Conservation (phyloP, 2,888 invertebrate species). For the Xestia ashworthii region DNA sequence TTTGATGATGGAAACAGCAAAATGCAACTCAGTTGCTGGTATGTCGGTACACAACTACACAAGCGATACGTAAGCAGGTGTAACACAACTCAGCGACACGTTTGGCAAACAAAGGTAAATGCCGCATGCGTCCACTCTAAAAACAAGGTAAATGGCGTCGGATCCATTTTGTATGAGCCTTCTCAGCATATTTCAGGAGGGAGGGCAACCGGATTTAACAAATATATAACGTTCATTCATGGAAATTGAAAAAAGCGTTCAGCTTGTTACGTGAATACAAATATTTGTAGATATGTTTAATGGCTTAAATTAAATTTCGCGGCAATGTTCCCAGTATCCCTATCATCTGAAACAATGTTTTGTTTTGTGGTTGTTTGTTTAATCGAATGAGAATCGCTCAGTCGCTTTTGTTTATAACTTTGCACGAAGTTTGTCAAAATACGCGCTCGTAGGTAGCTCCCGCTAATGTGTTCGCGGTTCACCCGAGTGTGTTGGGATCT, state of each 20-base stretch:
- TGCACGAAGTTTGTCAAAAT: constrained; percentile 49
- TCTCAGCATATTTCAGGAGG: constrained; percentile 74
- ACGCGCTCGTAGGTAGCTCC: constrained; percentile 20
- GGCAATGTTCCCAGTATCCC: constrained; percentile 42
- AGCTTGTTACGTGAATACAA: constrained; percentile 60
- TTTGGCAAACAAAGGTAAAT: constrained; percentile 67
- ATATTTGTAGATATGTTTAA: constrained; percentile 60
- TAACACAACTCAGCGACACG: constrained; percentile 51
- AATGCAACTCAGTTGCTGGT: constrained; percentile 20
- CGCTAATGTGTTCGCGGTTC: constrained; percentile 48
- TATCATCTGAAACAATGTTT: constrained; percentile 57
- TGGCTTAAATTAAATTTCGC: constrained; percentile 51
- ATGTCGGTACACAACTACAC: constrained; percentile 7
- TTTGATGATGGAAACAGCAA: constrained; percentile 27
- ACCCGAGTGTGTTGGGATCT: constrained; percentile 26
- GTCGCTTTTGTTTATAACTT: constrained; percentile 55
- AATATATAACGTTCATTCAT: constrained; percentile 75
- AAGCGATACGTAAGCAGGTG: constrained; percentile 37
- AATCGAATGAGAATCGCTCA: constrained; percentile 59
- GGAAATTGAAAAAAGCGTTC: constrained; percentile 74
- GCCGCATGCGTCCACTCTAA: constrained; percentile 69
- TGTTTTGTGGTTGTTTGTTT: constrained; percentile 58
- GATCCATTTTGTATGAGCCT: constrained; percentile 80
- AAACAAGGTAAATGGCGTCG: constrained; percentile 74
- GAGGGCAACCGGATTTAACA: constrained; percentile 59